These are phyloP conservation scores for Mirza zaza DNA, from an alignment of 2,113 vertebrate species.

Conservation along the genomic window DNA sequence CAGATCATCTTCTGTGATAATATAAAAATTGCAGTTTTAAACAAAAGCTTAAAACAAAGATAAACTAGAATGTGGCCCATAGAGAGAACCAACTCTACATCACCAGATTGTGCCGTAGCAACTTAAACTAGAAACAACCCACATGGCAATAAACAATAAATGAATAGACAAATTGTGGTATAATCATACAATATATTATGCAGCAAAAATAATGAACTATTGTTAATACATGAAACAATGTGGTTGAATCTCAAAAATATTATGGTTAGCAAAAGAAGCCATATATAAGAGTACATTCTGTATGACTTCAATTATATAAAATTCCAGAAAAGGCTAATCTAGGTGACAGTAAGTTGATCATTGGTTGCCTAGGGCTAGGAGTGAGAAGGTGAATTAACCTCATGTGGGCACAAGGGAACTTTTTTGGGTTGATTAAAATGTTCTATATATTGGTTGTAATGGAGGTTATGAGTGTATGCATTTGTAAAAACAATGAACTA, in stretches of 20 bases:
- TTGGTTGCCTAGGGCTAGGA: background rate
- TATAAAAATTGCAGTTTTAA: background rate
- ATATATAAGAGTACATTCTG: background rate
- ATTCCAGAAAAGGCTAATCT: background rate
- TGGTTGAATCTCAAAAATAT: background rate
- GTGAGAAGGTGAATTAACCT: background rate
- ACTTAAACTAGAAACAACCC: background rate
- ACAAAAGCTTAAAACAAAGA: background rate
- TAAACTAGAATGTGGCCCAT: background rate
- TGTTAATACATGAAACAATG: background rate
- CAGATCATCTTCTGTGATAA: background rate
- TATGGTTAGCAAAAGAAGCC: background rate
- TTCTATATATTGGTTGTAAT: background rate
- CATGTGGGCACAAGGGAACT: background rate
- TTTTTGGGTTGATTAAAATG: background rate
- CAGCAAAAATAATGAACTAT: background rate
- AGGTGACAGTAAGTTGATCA: background rate
- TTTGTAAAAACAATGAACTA: background rate
- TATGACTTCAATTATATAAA: background rate
- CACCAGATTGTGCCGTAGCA: background rate
- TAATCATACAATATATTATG: background rate
- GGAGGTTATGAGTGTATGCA: background rate
- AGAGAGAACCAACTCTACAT: background rate
- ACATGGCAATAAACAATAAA: background rate
- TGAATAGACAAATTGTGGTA: background rate